Evolutionary conservation across 2,888 invertebrate species (phyloP), one percentile per base, ranked within the genome.

Genomic region (Hyles lineata): DNA sequence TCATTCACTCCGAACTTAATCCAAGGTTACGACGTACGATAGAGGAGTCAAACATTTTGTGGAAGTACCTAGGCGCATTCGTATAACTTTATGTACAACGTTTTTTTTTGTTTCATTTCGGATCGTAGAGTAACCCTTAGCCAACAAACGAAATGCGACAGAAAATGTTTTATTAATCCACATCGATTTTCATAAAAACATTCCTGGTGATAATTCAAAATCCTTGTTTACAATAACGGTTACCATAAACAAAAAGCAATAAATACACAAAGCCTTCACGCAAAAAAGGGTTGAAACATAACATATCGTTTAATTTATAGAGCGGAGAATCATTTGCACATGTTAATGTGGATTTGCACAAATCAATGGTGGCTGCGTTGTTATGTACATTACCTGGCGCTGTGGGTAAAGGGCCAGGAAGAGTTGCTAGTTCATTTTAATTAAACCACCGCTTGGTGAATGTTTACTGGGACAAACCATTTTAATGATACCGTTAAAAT

Each of bases 381-480:
- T 25, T 23, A 32, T 32, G 29, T 8, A 43, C 63, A 67, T 50
- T 67, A 50, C 67, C 17, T 50, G 67, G 4, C 3, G 35, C 32
- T 21, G 35, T 15, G 50, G 17, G 81, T 80, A 81, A 77, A 84
- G 79, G 76, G 80, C 76, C 81, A 82, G 81, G 76, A 80, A 82
- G 80, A 78, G 79, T 83, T 80, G 75, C 82, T 82, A 83, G 82
- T 80, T 81, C 82, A 76, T 85, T 88, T 87, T 87, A 89, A 89
- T 88, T 87, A 87, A 88, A 88, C 81, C 84, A 83, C 80, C 80
- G 79, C 80, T 81, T 86, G 84, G 87, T 86, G 81, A 83, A 88
- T 85, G 82, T 84, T 79, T 82, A 78, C 83, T 80, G 81, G 83
- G 84, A 84, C 82, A 85, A 86, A 84, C 80, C 76, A 80, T 84